Base-by-base conservation (phyloP, 1,140 invertebrate genomes). In the Antheraea mylitta region DNA sequence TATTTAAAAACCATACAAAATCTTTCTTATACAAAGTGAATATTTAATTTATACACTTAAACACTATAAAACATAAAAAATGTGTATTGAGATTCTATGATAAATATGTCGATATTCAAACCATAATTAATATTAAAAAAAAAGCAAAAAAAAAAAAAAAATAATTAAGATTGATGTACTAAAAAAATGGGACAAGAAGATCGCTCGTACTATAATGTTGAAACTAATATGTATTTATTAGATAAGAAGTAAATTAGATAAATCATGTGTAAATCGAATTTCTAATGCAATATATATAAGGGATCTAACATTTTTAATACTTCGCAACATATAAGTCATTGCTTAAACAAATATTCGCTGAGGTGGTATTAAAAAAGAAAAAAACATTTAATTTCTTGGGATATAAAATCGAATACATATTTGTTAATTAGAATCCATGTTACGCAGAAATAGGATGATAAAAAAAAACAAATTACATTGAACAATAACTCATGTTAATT, bases 1-100 rank as follows among this genome's bases (percentile, higher is more conserved):
- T 64, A 13, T 66, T 62, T 38, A 70, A 70, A 64, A 66, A 70
- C 64, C 69, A 66, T 70, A 70, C 58, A 70, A 70, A 70, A 70
- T 30, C 22, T 30, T 30, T 53, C 62, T 18, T 48, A 62, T 16
- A 13, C 59, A 62, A 60, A 45, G 19, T 37, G 18, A 62, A 65
- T 18, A 59, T 65, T 58, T 11, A 64, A 59, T 63, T 68, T 38
- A 37, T 68, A 42, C 7, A 42, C 61, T 65, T 65, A 70, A n/a
- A 45, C 61, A 4, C 36, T 70, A 66, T 62, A 45, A 70, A 70
- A 59, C 62, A 70, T 60, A 70, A 61, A 42, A 45, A 30, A 22
- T 2, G 38, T 42, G 11, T 62, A 62, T 66, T 53, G 61, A 45
- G 48, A 66, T 65, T 66, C 16, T 53, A n/a, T 53, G 38, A 53